These are phyloP conservation scores for Myripristis jacobus DNA, from an alignment of 2,797 vertebrate genomes.

Conservation along the genomic window DNA sequence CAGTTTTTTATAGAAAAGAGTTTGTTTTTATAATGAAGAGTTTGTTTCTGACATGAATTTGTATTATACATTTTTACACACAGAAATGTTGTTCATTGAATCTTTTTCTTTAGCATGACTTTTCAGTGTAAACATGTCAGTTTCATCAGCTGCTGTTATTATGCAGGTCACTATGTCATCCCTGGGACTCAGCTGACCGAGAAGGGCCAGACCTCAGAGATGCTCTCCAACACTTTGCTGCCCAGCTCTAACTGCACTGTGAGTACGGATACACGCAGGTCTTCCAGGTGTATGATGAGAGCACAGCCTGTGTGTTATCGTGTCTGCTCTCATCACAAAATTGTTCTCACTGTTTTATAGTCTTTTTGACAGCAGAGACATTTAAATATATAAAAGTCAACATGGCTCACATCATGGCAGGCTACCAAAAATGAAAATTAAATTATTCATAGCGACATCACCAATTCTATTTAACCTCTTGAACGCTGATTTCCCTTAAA, in stretches of 20 bases:
- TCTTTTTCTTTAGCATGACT: no score
- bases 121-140: not conserved
- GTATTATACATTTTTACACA: no score
- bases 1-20: no score
- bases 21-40: no score
- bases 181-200: slow-evolving; percentile 60
- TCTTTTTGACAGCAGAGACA: not conserved
- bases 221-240: slow-evolving; percentile 80
- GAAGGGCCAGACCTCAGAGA: slow-evolving; percentile 69
- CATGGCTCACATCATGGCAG: not conserved
- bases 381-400: not conserved
- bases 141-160: slow-evolving; percentile 8
- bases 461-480: no score
- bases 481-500: no score
- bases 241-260: slow-evolving; percentile 80
- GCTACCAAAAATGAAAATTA: not conserved
- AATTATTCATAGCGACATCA: no score
- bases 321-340: not conserved
- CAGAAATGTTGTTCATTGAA: no score
- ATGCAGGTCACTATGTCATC: slow-evolving; percentile 79
- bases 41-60: no score
- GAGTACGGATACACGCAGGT: slow-evolving; percentile 49
- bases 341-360: not conserved
- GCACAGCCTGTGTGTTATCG: not conserved
- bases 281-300: not conserved